Conservation (phyloP, 2,113 vertebrate genomes). For the Misgurnus mizolepis region DNA sequence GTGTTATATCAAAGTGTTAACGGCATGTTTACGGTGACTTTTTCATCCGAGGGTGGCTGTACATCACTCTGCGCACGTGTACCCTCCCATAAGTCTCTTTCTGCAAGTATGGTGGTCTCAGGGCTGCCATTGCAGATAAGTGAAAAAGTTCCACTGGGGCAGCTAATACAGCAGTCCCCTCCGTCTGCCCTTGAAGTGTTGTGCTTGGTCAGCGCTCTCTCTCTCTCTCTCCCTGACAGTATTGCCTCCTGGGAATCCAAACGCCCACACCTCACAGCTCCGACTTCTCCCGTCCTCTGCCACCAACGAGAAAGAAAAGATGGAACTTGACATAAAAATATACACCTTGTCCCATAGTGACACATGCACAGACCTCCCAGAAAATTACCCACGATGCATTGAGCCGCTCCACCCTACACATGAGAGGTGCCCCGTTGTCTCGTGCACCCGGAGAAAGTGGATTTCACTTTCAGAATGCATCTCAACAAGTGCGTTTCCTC, state of each 20-base stretch:
- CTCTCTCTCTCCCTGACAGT: slow-evolving; percentile 13
- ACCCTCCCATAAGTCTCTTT: neutral
- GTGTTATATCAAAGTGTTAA: slow-evolving; percentile 14
- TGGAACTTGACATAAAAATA: slow-evolving; percentile 23
- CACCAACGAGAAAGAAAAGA: slow-evolving; percentile 17
- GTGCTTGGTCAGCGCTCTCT: slow-evolving; percentile 40
- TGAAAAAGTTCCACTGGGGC: slow-evolving; percentile 34
- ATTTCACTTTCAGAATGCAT: slow-evolving; percentile 7
- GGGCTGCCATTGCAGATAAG: slow-evolving; percentile 26
- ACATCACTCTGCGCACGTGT: neutral
- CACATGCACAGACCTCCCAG: neutral
- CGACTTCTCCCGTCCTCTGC: neutral
- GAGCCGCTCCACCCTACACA: neutral
- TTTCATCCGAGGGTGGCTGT: neutral
- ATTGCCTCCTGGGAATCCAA: slow-evolving; percentile 14
- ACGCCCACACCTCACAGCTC: slow-evolving; percentile 17
- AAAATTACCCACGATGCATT: neutral
- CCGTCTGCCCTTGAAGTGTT: slow-evolving; percentile 41
- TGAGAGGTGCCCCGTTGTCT: neutral
- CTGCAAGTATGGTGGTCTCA: slow-evolving; percentile 15
- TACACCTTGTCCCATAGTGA: neutral
- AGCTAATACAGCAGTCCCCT: slow-evolving; percentile 24
- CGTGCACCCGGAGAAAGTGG: neutral
- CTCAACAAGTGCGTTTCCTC: neutral
- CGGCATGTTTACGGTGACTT: slow-evolving; percentile 19